These are phyloP conservation scores for Syrmaticus mikado DNA, from an alignment of 2,113 vertebrate genomes.

Conservation along the genomic window DNA sequence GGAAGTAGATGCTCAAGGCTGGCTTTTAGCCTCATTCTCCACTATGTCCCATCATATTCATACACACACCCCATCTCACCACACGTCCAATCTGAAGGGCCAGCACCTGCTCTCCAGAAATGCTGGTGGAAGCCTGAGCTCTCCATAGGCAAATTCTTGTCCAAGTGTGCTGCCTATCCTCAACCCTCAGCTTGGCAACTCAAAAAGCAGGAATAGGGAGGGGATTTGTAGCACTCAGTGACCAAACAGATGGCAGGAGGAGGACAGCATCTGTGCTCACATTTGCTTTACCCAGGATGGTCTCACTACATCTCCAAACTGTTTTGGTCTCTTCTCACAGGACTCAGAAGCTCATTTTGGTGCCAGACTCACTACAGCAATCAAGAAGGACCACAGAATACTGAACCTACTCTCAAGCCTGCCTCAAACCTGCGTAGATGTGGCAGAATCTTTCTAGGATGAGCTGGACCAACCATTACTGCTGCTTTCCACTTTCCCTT, in stretches of 20 bases:
- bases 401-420: not conserved
- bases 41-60: accelerated
- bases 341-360: not conserved
- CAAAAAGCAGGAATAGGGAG: no score
- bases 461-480: not conserved
- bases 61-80: not conserved
- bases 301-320: not conserved
- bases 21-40: not conserved
- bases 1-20: not conserved
- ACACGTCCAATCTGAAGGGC: no score
- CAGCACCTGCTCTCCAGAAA: not conserved
- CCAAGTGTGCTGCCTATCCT: not conserved
- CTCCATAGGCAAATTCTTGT: not conserved
- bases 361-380: not conserved
- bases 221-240: no score
- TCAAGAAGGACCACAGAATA: no score
- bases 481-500: not conserved
- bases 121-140: not conserved
- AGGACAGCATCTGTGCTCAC: not conserved
- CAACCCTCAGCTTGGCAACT: accelerated
- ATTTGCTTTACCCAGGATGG: not conserved
- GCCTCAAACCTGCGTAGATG: no score
- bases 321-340: not conserved
- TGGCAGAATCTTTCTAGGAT: not conserved
- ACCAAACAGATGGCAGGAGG: not conserved